Conservation (phyloP, 1,140 invertebrate genomes). For the Schmidtea mediterranea region DNA sequence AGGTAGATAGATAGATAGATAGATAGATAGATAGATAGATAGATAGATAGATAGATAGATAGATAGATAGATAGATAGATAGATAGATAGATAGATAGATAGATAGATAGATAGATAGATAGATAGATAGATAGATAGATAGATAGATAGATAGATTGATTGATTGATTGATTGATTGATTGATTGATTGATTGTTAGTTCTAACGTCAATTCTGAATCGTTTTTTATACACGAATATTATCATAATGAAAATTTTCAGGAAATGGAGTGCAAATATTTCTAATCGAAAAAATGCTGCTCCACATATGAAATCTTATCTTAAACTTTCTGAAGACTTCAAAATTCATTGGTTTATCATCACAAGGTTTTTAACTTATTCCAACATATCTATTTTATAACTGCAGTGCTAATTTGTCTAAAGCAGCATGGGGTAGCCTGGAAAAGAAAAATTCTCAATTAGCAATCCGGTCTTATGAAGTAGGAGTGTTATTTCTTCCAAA, state of each 20-base stretch:
- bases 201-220: no score
- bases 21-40: no score
- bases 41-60: no score
- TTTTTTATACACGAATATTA: no score
- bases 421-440: conserved; percentile 61
- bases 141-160: no score
- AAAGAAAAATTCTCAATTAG: conserved; percentile 37
- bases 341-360: background rate
- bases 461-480: conserved; percentile 61
- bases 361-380: background rate
- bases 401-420: conserved; percentile 68
- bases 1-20: no score
- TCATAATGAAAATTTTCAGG: conserved; percentile 5
- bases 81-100: no score
- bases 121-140: no score
- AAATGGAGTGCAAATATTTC: conserved; percentile 5
- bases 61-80: no score
- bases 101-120: no score
- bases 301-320: conserved; percentile 9
- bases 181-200: no score
- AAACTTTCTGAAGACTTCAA: background rate
- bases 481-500: conserved; percentile 62
- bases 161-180: no score
- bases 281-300: conserved; percentile 6
- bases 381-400: background rate